Evolutionary conservation across 2,797 vertebrate genomes (phyloP), one percentile per base, ranked within the genome.

Genomic region (Tauraco hartlaubi): DNA sequence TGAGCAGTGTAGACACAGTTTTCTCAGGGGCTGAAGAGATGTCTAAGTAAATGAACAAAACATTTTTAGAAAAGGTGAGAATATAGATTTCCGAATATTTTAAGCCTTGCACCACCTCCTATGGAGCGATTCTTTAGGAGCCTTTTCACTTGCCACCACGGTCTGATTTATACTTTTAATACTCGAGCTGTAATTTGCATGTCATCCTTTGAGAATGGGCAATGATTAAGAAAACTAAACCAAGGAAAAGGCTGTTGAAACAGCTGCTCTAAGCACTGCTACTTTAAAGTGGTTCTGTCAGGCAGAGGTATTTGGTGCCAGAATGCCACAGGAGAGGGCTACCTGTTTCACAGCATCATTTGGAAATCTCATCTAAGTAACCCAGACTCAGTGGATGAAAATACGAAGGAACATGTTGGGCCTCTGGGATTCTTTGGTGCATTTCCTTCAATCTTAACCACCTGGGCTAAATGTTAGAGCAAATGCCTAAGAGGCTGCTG

Each of bases 161-260:
- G 28, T 41, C 63, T 93, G 93, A 95, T 94, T 97, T 96, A 94
- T 92, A 22, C 54, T 74, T 90, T 61, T 90, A 96, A 95, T 94
- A 95, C 77, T 67, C 76, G 86, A 85, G 88, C 83, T 92, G 80
- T 89, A 92, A 95, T 97, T 96, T 94, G 84, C 93, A 67, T 94
- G 93, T 92, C 88, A 90, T 88, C 88, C 59, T 81, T 71, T 48
- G 82, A 83, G 90, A 91, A 88, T 73, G 88, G 73, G 81, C 88
- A 81, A 1, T 43, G 66, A 88, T 85, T 93, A 88, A 76, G 74
- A 39, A 94, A 96, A 88, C 66, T 67, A 81, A 91, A 72, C 76
- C 58, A 61, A 62, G 87, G 43, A 62, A 81, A 71, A 80, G 64
- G 10, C 18, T 85, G 90, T 73, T 63, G 29, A 85, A 93, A 63